phyloP scores from a whole-genome alignment of 2,888 invertebrate species.

The Crematogaster levior region DNA sequence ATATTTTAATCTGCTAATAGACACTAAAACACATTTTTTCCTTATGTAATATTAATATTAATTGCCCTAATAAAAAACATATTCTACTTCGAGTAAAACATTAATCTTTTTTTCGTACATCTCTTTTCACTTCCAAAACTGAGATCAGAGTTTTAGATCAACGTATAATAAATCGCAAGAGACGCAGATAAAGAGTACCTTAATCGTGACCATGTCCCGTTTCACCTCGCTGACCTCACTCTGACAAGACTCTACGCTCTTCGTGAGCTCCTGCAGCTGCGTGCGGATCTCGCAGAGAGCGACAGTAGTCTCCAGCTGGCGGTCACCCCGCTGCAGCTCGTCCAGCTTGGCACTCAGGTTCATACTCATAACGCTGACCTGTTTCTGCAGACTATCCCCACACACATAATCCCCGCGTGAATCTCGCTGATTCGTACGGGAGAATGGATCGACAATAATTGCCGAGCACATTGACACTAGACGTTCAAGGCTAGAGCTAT shows the following conservation, averaged over 20 bases:
- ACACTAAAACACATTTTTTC: neutral
- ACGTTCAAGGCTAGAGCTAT: constrained; percentile 74
- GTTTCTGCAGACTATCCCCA: constrained; percentile 94
- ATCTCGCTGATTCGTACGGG: constrained; percentile 72
- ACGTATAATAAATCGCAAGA: neutral
- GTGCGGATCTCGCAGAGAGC: constrained; percentile 97
- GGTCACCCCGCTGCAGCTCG: constrained; percentile 95
- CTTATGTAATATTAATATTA: neutral
- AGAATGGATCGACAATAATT: constrained; percentile 59
- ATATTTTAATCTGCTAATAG: neutral
- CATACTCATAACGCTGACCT: constrained; percentile 99
- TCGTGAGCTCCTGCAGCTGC: constrained; percentile 96
- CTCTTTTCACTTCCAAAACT: neutral
- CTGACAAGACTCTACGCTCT: constrained; percentile 97
- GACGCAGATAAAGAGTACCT: constrained; percentile 83
- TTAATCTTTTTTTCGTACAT: neutral
- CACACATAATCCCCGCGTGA: constrained; percentile 71
- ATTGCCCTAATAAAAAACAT: neutral
- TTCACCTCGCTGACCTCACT: constrained; percentile 97
- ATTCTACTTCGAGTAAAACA: neutral
- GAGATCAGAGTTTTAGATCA: neutral
- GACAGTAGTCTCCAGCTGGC: constrained; percentile 96
- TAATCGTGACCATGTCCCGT: constrained; percentile 97
- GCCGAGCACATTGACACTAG: constrained; percentile 75
- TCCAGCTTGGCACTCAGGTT: constrained; percentile 97